phyloP scores from a whole-genome alignment of 2,797 vertebrate species.

The Alcedo quadribrachys region DNA sequence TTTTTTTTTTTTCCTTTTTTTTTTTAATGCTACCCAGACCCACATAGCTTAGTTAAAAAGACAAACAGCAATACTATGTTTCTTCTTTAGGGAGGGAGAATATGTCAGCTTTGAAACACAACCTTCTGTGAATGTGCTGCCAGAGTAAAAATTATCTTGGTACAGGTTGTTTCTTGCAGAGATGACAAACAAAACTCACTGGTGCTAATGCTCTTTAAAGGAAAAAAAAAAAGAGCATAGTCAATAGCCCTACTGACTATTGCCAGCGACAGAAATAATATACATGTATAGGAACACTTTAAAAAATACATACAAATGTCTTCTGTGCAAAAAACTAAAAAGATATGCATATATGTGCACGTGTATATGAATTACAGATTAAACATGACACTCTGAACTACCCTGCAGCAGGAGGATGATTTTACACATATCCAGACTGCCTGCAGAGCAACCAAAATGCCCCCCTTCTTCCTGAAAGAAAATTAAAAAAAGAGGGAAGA shows the following conservation, averaged over 20 bases:
- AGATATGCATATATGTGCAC: neutral
- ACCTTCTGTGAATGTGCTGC: slow-evolving; percentile 55
- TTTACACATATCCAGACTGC: neutral
- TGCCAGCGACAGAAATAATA: neutral
- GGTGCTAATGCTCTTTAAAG: neutral
- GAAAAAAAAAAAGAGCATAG: neutral
- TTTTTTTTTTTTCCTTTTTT: slow-evolving; percentile 78
- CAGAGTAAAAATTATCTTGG: slow-evolving; percentile 36
- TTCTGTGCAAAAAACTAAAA: neutral
- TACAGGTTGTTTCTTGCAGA: slow-evolving; percentile 1
- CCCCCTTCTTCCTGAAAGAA: neutral
- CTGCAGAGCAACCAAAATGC: neutral
- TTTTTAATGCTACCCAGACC: slow-evolving; percentile 81
- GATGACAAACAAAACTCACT: neutral
- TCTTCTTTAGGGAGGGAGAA: slow-evolving; percentile 86
- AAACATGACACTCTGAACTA: slow-evolving; percentile 3
- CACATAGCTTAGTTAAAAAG: slow-evolving; percentile 90
- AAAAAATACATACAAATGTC: neutral
- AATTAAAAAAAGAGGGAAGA: neutral
- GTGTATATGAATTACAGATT: neutral
- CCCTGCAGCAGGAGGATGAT: neutral
- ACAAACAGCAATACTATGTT: slow-evolving; percentile 90
- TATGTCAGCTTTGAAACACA: slow-evolving; percentile 85
- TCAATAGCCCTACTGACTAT: neutral
- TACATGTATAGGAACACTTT: neutral